Conservation (phyloP, 2,888 invertebrate species). For the Lypha dubia region DNA sequence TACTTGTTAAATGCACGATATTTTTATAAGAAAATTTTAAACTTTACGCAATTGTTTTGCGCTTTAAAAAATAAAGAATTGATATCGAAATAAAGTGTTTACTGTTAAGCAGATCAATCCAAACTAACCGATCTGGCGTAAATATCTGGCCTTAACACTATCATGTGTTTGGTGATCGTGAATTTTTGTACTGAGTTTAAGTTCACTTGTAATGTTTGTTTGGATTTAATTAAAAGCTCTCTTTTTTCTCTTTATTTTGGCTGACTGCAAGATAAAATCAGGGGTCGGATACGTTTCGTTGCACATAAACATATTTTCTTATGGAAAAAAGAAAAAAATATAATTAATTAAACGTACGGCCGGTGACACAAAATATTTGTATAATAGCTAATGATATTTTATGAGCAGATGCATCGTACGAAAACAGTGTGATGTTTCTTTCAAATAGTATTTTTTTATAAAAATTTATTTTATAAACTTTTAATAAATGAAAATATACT, state of each 20-base stretch:
- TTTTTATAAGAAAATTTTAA: constrained; percentile 5
- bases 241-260: constrained; percentile 36
- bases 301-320: too few relatives aligned
- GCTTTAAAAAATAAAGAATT: not conserved
- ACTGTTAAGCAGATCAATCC: constrained; percentile 53
- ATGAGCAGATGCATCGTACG: too few relatives aligned
- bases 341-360: too few relatives aligned
- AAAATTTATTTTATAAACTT: too few relatives aligned
- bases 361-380: too few relatives aligned
- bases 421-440: too few relatives aligned
- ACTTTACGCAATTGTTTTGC: constrained; percentile 48
- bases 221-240: constrained; percentile 31
- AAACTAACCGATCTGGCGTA: constrained; percentile 58
- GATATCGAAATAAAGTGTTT: constrained; percentile 20
- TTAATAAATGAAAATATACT: too few relatives aligned
- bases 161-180: constrained; percentile 52
- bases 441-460: too few relatives aligned
- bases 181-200: constrained; percentile 44
- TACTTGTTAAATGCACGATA: constrained; percentile 21
- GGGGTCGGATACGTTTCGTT: constrained; percentile 41
- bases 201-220: constrained; percentile 7
- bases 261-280: constrained; percentile 31
- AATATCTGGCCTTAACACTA: constrained; percentile 42
- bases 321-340: too few relatives aligned
- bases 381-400: too few relatives aligned